Evolutionary conservation across 1,140 invertebrate genomes (phyloP).

Genomic region (Bicyclus anynana): DNA sequence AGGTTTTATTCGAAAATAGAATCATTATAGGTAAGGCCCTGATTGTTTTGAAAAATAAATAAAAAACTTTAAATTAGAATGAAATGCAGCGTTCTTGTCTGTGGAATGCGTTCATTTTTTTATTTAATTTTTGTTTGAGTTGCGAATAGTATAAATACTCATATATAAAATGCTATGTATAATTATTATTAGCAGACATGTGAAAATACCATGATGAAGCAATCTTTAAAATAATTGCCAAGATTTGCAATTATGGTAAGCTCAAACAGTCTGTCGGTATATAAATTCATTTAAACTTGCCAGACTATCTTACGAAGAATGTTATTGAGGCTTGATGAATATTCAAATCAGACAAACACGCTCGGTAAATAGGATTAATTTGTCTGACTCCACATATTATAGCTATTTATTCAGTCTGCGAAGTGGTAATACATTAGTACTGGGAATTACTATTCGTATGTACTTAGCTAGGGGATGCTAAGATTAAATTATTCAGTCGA

Average conservation of each 20-base stretch:
- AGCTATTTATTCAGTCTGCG: conserved; percentile 22
- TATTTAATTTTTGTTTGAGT: too few species aligned
- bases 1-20: too few species aligned
- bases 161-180: too few species aligned
- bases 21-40: too few species aligned
- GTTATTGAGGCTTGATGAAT: conserved; percentile 46
- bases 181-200: too few species aligned
- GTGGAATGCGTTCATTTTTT: too few species aligned
- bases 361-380: conserved; percentile 50
- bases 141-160: too few species aligned
- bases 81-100: too few species aligned
- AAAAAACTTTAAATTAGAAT: too few species aligned
- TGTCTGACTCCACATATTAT: conserved; percentile 28
- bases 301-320: conserved; percentile 15
- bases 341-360: conserved; percentile 46
- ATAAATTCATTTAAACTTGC: conserved; percentile 15
- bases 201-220: too few species aligned
- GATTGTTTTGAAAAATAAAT: too few species aligned
- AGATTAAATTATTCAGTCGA: neutral
- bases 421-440: neutral
- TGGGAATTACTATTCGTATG: neutral
- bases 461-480: neutral
- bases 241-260: neutral
- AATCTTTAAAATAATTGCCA: neutral
- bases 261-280: conserved; percentile 7